Base-by-base conservation (phyloP, 2,888 invertebrate species). In the Craniophora ligustri region DNA sequence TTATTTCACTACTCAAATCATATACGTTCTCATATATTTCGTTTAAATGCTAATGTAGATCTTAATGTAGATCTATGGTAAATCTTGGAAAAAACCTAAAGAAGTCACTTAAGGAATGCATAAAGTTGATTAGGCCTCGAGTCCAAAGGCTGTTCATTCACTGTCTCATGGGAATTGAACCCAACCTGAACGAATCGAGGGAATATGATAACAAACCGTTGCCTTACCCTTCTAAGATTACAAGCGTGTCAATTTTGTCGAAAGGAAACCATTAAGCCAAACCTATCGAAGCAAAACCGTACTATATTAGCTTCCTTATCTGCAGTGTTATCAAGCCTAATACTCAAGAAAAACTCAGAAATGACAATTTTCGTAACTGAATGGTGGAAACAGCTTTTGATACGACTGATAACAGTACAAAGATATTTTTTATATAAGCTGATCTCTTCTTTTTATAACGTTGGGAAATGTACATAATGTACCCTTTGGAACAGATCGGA, bases 211-310 rank as follows among this genome's bases (percentile, higher is more conserved):
- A 51, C 23, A 19, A 15, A 19, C 36, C 35, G 14, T 36, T 23
- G 11, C 35, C 5, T 19, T 16, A 21, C 53, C n/a, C 32, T 53
- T 53, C 32, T 21, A 34, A 36, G 38, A 39, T 55, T 28, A 32
- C 19, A 28, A 1, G 6, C 15, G 16, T 40, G 16, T 28, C 21
- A 14, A 36, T 8, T 36, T 36, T 35, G 19, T 35, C 2, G 2
- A 35, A 19, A 19, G 11, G 19, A 13, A 4, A 13, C 3, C 3
- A 8, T 13, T 13, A 35, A 11, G 10, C 10, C 15, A 16, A 15
- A 32, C 10, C n/a, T n/a, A 31, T 31, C 31, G 31, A 32, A 19
- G 1, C 2, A 18, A 18, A 6, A 18, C 18, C 2, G 19, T 35
- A 0, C 11, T 2, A 5, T 7, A 7, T 13, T 35, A 11, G 2